Percentiles rank a stretch among this genome's conserved stretches.
phyloP scores from a whole-genome alignment of 2,888 invertebrate species.

The Hartigia nigra region DNA sequence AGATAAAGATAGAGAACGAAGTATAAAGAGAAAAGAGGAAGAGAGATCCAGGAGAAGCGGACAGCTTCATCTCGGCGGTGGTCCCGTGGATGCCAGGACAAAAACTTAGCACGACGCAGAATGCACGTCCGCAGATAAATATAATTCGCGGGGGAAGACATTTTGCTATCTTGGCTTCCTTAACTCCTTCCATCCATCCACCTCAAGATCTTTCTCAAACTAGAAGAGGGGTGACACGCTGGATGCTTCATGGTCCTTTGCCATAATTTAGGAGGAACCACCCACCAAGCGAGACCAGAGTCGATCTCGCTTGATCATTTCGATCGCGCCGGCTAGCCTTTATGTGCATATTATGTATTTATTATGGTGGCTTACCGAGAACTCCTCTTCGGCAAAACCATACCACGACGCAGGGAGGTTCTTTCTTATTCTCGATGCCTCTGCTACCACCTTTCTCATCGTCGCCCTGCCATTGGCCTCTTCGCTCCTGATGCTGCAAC shows the following conservation, averaged over 20 bases:
- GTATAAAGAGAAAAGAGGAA: conserved; percentile 1
- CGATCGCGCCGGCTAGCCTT: conserved; percentile 62
- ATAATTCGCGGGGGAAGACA: not conserved
- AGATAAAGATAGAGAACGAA: not conserved
- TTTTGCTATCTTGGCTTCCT: not conserved
- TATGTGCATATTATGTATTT: conserved; percentile 66
- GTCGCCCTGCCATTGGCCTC: conserved; percentile 4
- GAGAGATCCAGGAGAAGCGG: conserved; percentile 23
- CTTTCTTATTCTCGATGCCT: conserved; percentile 36
- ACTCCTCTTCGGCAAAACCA: conserved; percentile 62
- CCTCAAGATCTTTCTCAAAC: not conserved
- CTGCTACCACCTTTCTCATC: conserved; percentile 16
- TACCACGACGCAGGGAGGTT: conserved; percentile 39
- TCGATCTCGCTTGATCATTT: conserved; percentile 60
- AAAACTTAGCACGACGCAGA: conserved; percentile 44
- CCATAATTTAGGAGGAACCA: conserved; percentile 32
- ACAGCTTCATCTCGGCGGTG: conserved; percentile 63
- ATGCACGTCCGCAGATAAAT: conserved; percentile 26
- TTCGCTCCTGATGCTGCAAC: conserved; percentile 8
- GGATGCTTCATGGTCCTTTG: not conserved
- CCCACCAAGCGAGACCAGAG: conserved; percentile 47
- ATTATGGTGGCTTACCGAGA: conserved; percentile 62
- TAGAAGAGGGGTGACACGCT: not conserved
- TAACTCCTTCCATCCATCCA: not conserved
- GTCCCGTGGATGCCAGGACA: conserved; percentile 45